These are phyloP conservation scores for Orycteropus afer DNA, from an alignment of 2,113 vertebrate genomes.

Conservation along the genomic window DNA sequence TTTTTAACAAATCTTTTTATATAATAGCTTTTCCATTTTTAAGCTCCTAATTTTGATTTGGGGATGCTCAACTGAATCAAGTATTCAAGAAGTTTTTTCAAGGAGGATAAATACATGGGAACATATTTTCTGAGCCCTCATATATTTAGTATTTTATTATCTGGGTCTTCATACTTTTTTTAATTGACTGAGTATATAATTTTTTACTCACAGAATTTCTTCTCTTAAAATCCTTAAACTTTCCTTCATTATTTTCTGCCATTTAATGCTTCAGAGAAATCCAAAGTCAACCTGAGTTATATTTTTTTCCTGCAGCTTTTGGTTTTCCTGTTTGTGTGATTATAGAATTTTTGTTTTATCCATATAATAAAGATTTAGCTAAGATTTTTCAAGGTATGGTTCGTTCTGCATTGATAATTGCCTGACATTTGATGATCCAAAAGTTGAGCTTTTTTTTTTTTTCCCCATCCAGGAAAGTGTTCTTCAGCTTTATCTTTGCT, in stretches of 20 bases:
- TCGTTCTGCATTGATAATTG: not conserved
- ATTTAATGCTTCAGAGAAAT: constrained; percentile 34
- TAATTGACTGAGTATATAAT: not conserved
- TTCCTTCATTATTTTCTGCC: not conserved
- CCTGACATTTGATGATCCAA: not conserved
- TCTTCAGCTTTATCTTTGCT: not conserved
- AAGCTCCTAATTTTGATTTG: not conserved
- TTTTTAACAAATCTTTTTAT: not conserved
- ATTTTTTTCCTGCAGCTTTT: not conserved
- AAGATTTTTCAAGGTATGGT: not conserved
- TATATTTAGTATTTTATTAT: not conserved
- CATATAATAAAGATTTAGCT: not conserved
- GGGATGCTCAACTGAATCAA: not conserved
- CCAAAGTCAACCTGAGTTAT: not conserved
- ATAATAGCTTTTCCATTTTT: not conserved
- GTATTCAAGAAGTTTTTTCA: constrained; percentile 31
- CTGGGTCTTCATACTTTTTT: not conserved
- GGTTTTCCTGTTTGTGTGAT: not conserved
- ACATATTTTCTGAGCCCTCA: not conserved
- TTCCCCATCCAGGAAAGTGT: not conserved
- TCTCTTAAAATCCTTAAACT: constrained; percentile 32
- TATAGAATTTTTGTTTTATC: not conserved
- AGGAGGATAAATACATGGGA: not conserved
- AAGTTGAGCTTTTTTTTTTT: not conserved
- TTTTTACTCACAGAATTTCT: not conserved